A percentile compares a stretch with the other conserved stretches of the same genome.
phyloP scores from a whole-genome alignment of 2,888 invertebrate genomes.

The Oligia fasciuncula region DNA sequence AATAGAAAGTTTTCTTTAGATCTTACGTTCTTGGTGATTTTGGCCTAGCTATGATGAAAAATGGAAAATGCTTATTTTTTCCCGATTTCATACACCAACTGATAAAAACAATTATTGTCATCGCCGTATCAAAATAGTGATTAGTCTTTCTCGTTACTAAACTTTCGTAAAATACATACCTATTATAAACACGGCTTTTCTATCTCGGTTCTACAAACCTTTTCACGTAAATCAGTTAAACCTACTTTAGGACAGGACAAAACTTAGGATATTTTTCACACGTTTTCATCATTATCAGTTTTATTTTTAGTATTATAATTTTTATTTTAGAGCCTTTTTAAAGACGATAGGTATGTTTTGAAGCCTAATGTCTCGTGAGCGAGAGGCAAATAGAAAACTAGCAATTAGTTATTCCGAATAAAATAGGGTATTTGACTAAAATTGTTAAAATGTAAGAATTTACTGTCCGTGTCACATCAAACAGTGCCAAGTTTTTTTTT shows the following conservation, averaged over 20 bases:
- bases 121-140: conserved; percentile 49
- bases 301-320: neutral
- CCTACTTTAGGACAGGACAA: conserved; percentile 13
- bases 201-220: conserved; percentile 12
- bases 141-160: conserved; percentile 23
- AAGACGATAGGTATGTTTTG: neutral
- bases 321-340: neutral
- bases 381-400: neutral
- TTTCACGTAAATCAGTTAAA: conserved; percentile 2
- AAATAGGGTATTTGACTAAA: neutral
- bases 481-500: no score
- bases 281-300: neutral
- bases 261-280: conserved; percentile 2
- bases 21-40: neutral
- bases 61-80: neutral
- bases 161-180: conserved; percentile 19
- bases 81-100: neutral
- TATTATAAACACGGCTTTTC: conserved; percentile 12
- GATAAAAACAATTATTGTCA: conserved; percentile 22
- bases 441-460: neutral
- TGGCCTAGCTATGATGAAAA: neutral
- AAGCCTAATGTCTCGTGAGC: neutral
- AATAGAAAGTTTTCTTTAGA: neutral
- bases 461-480: neutral
- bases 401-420: neutral